These are phyloP conservation scores for Drosophila auraria DNA, from an alignment of 1,140 invertebrate species.

Conservation along the genomic window DNA sequence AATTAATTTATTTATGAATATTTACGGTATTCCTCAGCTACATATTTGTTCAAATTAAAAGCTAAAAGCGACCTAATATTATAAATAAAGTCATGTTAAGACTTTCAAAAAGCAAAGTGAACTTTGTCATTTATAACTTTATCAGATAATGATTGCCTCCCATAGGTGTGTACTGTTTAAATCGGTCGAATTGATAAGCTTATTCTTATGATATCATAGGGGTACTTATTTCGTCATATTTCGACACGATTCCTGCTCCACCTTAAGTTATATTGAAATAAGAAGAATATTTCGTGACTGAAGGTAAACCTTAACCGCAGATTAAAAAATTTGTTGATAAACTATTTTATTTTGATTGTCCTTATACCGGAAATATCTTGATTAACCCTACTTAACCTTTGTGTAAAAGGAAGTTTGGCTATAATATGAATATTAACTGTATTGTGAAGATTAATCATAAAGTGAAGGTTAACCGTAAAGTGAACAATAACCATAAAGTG, in stretches of 20 bases:
- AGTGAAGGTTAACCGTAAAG: no score
- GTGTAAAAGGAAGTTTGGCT: no score
- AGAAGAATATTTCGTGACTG: background rate
- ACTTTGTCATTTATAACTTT: background rate
- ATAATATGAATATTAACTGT: no score
- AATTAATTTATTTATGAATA: background rate
- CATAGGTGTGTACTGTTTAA: background rate
- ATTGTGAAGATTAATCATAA: no score
- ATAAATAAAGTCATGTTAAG: background rate
- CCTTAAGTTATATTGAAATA: background rate
- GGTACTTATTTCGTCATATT: background rate
- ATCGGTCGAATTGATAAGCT: constrained; percentile 3
- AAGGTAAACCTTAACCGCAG: background rate
- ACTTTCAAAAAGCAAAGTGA: background rate
- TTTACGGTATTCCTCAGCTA: background rate
- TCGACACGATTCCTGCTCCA: background rate
- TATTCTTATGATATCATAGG: background rate
- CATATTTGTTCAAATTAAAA: background rate
- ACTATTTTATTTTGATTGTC: no score
- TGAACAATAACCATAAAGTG: no score
- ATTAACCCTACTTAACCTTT: no score
- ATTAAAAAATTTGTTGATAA: no score
- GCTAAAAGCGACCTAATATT: background rate
- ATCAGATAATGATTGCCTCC: background rate
- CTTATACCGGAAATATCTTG: no score